phyloP scores from a whole-genome alignment of 1,140 invertebrate genomes.

The Caenorhabditis brenneri region DNA sequence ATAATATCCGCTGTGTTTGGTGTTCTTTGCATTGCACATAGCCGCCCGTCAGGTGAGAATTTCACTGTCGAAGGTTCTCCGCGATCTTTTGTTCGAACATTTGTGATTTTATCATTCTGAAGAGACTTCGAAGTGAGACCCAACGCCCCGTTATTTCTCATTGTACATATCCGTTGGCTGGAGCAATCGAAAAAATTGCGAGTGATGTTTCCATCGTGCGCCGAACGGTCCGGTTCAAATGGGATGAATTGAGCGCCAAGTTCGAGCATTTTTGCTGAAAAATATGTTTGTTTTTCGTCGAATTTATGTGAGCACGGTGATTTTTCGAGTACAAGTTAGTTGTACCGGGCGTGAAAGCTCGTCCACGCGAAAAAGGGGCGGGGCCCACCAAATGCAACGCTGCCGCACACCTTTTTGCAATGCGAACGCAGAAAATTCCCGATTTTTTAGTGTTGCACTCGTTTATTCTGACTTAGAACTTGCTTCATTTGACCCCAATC shows the following conservation, averaged over 20 bases:
- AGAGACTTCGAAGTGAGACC: constrained; percentile 42
- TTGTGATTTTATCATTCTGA: not conserved
- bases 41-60: constrained; percentile 29
- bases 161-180: constrained; percentile 37
- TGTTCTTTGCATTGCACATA: not conserved
- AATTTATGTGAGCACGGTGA: too few relatives aligned
- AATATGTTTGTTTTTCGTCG: not conserved
- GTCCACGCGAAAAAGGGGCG: too few relatives aligned
- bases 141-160: constrained; percentile 43
- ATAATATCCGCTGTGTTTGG: constrained; percentile 11
- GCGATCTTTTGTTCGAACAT: constrained; percentile 38
- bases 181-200: constrained; percentile 48
- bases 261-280: constrained; percentile 16
- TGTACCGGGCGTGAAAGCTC: too few relatives aligned
- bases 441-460: too few relatives aligned
- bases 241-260: constrained; percentile 1
- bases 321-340: too few relatives aligned
- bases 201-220: constrained; percentile 28
- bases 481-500: too few relatives aligned
- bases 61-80: constrained; percentile 41
- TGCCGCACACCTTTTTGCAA: too few relatives aligned
- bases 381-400: too few relatives aligned
- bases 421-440: too few relatives aligned
- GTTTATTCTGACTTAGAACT: too few relatives aligned
- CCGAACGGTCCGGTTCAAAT: not conserved